Evolutionary conservation across 2,113 vertebrate genomes (phyloP).

Genomic region (Garra rufa): DNA sequence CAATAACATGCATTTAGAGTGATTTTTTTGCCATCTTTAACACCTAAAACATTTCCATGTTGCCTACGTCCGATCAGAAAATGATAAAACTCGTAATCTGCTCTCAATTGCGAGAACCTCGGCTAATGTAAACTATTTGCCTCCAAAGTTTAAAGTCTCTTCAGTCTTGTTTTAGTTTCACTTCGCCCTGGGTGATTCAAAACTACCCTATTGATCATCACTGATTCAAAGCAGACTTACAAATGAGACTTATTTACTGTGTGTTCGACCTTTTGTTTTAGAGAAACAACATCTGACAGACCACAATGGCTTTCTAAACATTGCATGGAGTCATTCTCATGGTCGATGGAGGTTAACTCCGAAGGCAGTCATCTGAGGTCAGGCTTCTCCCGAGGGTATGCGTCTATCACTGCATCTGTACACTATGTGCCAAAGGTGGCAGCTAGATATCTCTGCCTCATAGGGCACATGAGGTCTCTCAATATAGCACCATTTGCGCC

Average conservation of each 20-base stretch:
- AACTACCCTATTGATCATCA: constrained; percentile 5
- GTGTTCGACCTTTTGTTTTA: constrained; percentile 36
- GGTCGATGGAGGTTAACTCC: not conserved
- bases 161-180: constrained; percentile 25
- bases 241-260: constrained; percentile 24
- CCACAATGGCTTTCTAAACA: constrained; percentile 29
- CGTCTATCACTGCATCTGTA: constrained; percentile 27
- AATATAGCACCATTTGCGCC: constrained; percentile 16
- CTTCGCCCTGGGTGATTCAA: not conserved
- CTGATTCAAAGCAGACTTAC: constrained; percentile 36
- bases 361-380: constrained; percentile 35
- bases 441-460: constrained; percentile 24
- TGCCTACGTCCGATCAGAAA: not conserved
- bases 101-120: not conserved
- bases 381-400: constrained; percentile 9
- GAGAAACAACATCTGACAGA: constrained; percentile 28
- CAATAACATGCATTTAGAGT: not conserved
- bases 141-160: constrained; percentile 6
- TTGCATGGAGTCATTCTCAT: constrained; percentile 24
- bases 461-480: constrained; percentile 34
- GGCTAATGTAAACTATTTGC: constrained; percentile 2
- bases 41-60: not conserved
- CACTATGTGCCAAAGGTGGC: constrained; percentile 29
- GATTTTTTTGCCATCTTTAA: not conserved
- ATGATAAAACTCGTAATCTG: not conserved